These are phyloP conservation scores for Drosophila lacicola DNA, from an alignment of 2,888 invertebrate genomes.

Conservation along the genomic window DNA sequence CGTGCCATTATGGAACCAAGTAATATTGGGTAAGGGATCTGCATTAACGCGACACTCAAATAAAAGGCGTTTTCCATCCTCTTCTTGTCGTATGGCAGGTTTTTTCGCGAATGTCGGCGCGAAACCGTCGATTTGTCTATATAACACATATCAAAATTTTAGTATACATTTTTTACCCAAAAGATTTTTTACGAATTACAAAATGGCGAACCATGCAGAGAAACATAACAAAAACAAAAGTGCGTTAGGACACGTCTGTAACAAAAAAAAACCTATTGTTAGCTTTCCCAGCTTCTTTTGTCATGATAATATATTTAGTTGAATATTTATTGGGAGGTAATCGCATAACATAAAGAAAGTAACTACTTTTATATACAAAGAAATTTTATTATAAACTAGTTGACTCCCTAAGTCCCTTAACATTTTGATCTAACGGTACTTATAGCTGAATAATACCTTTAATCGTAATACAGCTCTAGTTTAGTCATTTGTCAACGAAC, in stretches of 20 bases:
- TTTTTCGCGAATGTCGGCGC: slow-evolving; percentile 99
- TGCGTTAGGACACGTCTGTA: neutral
- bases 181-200: too few relatives aligned
- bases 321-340: too few relatives aligned
- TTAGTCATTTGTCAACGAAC: neutral
- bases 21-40: slow-evolving; percentile 94
- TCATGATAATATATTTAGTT: too few relatives aligned
- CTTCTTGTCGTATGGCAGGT: slow-evolving; percentile 98
- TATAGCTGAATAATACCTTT: neutral
- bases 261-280: too few relatives aligned
- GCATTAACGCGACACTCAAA: slow-evolving; percentile 98
- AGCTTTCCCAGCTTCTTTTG: too few relatives aligned
- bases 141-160: slow-evolving; percentile 45
- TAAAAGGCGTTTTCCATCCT: slow-evolving; percentile 96
- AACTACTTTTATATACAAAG: too few relatives aligned
- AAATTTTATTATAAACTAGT: too few relatives aligned
- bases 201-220: neutral
- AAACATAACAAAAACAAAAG: neutral
- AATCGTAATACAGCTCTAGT: neutral
- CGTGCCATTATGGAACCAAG: slow-evolving; percentile 95
- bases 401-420: too few relatives aligned
- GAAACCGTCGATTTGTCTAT: slow-evolving; percentile 98
- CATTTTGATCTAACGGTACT: too few relatives aligned
- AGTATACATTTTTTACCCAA: too few relatives aligned
- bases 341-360: too few relatives aligned